phyloP scores from a whole-genome alignment of 2,113 vertebrate genomes.

The Oryzias melastigma region DNA sequence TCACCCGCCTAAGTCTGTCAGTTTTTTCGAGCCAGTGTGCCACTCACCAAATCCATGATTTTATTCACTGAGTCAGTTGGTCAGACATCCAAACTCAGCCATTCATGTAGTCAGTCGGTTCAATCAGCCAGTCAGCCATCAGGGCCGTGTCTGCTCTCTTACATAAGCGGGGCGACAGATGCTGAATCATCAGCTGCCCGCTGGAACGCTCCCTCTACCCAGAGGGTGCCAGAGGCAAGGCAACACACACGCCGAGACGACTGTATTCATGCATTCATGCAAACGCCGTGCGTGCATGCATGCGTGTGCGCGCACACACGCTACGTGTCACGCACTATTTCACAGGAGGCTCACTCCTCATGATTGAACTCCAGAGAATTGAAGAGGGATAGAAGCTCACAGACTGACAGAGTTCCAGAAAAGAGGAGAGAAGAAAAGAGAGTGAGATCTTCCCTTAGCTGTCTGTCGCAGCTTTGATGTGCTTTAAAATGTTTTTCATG shows the following conservation, averaged over 20 bases:
- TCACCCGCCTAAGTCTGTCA: neutral
- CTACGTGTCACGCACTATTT: constrained; percentile 60
- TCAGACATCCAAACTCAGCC: constrained; percentile 50
- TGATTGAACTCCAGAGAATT: constrained; percentile 49
- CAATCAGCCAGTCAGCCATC: constrained; percentile 46
- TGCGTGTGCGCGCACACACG: constrained; percentile 24
- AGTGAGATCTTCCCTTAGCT: constrained; percentile 62
- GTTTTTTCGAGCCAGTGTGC: constrained; percentile 1
- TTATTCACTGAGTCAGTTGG: constrained; percentile 42
- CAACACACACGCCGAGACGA: constrained; percentile 18
- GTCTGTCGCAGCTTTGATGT: constrained; percentile 65
- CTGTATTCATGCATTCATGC: constrained; percentile 43
- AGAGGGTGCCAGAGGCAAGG: constrained; percentile 66
- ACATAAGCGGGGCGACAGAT: constrained; percentile 75
- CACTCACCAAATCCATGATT: constrained; percentile 16
- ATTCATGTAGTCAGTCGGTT: constrained; percentile 44
- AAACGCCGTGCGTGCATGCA: constrained; percentile 19
- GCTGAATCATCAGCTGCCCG: constrained; percentile 79
- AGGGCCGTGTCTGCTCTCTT: constrained; percentile 61
- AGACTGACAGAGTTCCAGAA: constrained; percentile 57
- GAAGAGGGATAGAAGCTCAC: constrained; percentile 19
- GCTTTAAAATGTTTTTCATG: constrained; percentile 71
- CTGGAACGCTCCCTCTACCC: constrained; percentile 68
- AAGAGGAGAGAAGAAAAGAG: constrained; percentile 48
- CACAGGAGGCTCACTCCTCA: constrained; percentile 51